Evolutionary conservation across 2,888 invertebrate species (phyloP), one percentile per base, ranked within the genome.

Genomic region (Philopedon plagiatum): DNA sequence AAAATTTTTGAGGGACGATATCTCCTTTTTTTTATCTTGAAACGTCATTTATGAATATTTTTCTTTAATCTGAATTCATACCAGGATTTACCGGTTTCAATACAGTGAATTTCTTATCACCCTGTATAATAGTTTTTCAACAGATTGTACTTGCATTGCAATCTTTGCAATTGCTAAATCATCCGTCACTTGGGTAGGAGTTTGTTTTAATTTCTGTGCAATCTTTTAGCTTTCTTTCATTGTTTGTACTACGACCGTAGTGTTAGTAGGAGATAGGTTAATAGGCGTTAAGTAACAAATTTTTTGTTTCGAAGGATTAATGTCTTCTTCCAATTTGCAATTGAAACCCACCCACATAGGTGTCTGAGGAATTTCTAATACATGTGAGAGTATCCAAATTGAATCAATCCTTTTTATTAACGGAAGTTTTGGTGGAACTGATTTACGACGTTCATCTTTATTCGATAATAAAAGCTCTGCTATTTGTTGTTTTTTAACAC

Each of bases 311-410:
- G 29, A 8, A 15, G 5, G 13, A 58, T 32, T 37, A 7, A 29
- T 5, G 19, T 58, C 58, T 13, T 34, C 58, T 7, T 13, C 13
- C 15, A 58, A 18, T 19, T 58, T 58, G 4, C 34, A 18, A 58
- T 58, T 58, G 13, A n/a, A 58, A 8, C 58, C 58, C 15, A 58
- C 58, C 58, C 58, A 58, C 37, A 58, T 58, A 2, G 58, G 41
- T 58, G 34, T 15, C 18, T 39, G 19, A 21, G 32, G 34, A 34
- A 34, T 32, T 37, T 11, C 5, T 29, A 57, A 13, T 29, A 34
- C 57, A 29, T 57, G 32, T 26, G 57, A 57, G 32, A 34, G 23
- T 32, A 26, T 56, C 19, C 13, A 56, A 23, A 56, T 7, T 56
- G 26, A 5, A 21, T 56, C 29, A 7, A 29, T 5, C 7, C 4